These are phyloP conservation scores for Naso thynnoides DNA, from an alignment of 2,797 vertebrate genomes.

Conservation along the genomic window DNA sequence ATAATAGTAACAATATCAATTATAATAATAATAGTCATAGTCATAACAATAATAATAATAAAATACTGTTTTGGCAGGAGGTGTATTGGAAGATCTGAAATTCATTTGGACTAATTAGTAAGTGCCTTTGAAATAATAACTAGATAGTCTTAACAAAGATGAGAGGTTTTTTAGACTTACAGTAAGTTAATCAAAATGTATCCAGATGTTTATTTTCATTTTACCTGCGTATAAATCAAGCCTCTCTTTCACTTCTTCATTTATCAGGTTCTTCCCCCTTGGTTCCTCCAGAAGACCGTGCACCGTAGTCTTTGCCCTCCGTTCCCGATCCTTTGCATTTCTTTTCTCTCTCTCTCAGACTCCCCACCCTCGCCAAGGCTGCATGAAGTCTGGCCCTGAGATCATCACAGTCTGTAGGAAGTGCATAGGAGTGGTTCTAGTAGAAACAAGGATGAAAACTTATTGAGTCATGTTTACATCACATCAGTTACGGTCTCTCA, in stretches of 20 bases:
- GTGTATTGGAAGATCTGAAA: no score
- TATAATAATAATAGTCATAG: no score
- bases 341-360: background rate
- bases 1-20: no score
- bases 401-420: background rate
- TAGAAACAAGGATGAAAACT: background rate
- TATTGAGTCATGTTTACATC: background rate
- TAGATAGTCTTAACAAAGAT: no score
- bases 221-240: background rate
- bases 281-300: background rate
- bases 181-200: no score
- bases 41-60: no score
- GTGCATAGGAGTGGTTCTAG: conserved; percentile 9
- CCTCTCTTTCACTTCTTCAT: background rate
- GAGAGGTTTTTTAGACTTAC: no score
- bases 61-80: no score
- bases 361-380: background rate
- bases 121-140: background rate
- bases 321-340: background rate
- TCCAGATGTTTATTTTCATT: no score
- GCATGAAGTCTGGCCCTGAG: background rate
- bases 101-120: no score
- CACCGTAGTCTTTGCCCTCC: background rate
- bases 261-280: background rate
- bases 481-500: background rate